Evolutionary conservation across 2,797 vertebrate species (phyloP).

Genomic region (Hypotaenidia okinawae): DNA sequence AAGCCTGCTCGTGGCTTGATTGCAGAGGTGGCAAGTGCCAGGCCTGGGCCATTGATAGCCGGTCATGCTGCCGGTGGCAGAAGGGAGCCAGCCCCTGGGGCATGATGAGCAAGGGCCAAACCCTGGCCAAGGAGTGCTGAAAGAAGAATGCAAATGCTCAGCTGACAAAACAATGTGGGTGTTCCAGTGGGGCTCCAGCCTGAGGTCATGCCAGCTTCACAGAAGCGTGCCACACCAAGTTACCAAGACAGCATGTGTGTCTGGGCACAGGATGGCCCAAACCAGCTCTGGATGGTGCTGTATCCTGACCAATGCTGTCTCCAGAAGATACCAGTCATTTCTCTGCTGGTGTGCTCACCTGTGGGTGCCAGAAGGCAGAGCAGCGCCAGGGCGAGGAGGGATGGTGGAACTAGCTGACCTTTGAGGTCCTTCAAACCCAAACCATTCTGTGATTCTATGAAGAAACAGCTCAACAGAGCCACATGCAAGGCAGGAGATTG

Average conservation of each 20-base stretch:
- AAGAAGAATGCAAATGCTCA: neutral
- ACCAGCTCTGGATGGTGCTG: neutral
- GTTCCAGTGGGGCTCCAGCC: neutral
- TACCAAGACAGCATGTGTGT: neutral
- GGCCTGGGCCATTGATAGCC: neutral
- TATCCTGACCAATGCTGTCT: accelerated
- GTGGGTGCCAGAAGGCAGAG: neutral
- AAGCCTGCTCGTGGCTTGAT: accelerated
- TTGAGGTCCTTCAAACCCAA: too few relatives aligned
- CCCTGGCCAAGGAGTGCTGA: neutral
- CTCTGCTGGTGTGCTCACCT: neutral
- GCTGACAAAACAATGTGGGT: neutral
- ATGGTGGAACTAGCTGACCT: too few relatives aligned
- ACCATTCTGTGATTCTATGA: too few relatives aligned
- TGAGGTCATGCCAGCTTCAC: neutral
- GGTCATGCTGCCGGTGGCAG: neutral
- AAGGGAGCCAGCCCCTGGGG: neutral
- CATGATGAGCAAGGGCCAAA: neutral
- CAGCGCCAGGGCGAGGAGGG: neutral
- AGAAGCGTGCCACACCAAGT: neutral
- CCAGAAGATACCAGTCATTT: neutral
- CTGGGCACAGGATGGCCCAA: neutral
- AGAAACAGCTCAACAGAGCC: neutral
- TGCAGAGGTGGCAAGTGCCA: neutral
- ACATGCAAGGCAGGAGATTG: neutral